Evolutionary conservation across 2,888 invertebrate genomes (phyloP), one percentile per base, ranked within the genome.

Genomic region (Sminthurinus aureus): DNA sequence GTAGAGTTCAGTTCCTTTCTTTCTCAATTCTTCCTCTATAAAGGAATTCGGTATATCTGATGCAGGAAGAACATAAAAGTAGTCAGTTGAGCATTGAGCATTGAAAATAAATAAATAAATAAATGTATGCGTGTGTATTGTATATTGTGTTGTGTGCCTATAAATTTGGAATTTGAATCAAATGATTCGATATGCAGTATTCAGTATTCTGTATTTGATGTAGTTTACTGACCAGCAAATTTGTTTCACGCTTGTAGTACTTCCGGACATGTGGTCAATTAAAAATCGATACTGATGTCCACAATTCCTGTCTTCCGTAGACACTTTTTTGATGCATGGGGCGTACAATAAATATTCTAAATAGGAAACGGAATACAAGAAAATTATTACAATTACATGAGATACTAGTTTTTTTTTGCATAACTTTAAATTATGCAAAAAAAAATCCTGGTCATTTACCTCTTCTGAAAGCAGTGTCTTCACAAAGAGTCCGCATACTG

Each of bases 291-390:
- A 88, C 81, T 87, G 88, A 64, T 86, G 86, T 15, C 88, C 88
- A 82, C 88, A 88, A 79, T 87, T 85, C 24, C 82, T 85, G 22
- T 85, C 84, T 81, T 88, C 86, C n/a, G 87, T 88, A 52, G 87
- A 84, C 75, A 88, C 86, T 83, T 86, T 86, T 83, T 87, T 87
- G 82, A 88, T 87, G 84, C 88, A 88, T 71, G 88, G 88, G 26
- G 88, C 87, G 81, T 86, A 86, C 52, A 83, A 85, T 83, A 88
- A 85, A 85, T 88, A 88, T 76, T 87, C 88, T 88, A 74, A 69
- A 24, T 73, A 64, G 15, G 58, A 74, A 81, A 24, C 1, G 15
- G 50, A 75, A 67, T 22, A 66, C 26, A 69, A 22, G 2, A 69
- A 11, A n/a, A 69, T 69, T 20, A 22, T 9, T 69, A 69, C n/a